phyloP scores from a whole-genome alignment of 35 echinoderm and acorn worm genomes.

The Lytechinus variegatus region DNA sequence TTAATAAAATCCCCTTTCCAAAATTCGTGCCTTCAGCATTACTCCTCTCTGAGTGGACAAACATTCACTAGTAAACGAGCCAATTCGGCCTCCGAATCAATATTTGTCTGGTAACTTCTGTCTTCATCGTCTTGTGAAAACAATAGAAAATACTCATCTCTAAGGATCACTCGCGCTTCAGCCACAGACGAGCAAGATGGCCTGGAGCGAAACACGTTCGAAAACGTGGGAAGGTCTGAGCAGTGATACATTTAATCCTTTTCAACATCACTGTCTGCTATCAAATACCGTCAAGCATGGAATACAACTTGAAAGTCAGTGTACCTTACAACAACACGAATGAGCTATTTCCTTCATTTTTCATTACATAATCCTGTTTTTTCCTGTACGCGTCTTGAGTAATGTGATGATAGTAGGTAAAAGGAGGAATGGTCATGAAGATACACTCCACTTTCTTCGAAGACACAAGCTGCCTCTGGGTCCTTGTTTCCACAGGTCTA shows the following conservation, averaged over 20 bases:
- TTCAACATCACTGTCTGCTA: neutral
- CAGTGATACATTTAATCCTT: neutral
- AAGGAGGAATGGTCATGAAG: neutral
- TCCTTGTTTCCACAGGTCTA: neutral
- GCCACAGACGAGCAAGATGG: neutral
- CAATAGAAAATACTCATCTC: neutral
- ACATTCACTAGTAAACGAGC: neutral
- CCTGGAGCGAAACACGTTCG: neutral
- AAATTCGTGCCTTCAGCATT: neutral
- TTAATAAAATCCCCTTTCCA: neutral
- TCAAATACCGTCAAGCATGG: neutral
- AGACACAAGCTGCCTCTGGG: neutral
- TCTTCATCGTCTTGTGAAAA: neutral
- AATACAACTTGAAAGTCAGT: neutral
- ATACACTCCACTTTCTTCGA: neutral
- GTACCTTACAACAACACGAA: neutral
- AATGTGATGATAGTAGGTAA: neutral
- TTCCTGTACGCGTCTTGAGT: neutral
- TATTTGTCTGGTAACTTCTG: neutral
- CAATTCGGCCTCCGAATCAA: neutral
- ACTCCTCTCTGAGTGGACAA: neutral
- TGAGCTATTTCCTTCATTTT: neutral
- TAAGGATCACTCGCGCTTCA: neutral
- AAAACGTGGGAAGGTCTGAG: neutral
- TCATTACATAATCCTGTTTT: neutral